Conservation (phyloP, 2,113 vertebrate genomes). For the Macrotis lagotis region DNA sequence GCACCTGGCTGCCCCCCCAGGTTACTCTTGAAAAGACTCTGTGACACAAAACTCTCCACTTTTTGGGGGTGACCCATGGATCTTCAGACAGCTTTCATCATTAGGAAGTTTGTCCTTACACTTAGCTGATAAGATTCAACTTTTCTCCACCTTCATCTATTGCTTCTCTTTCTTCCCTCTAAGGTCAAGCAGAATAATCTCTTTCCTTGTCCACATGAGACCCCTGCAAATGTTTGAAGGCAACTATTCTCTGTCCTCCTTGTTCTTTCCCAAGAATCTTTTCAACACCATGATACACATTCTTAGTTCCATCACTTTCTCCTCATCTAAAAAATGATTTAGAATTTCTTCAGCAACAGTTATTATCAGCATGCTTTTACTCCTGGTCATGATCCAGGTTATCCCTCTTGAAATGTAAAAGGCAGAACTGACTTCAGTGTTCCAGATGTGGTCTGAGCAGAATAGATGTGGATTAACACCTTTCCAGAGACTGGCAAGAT, state of each 20-base stretch:
- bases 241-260: not conserved
- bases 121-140: not conserved
- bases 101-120: not conserved
- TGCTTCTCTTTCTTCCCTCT: not conserved
- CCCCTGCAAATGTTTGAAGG: not conserved
- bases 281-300: not conserved
- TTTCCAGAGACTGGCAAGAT: not conserved
- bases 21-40: not conserved
- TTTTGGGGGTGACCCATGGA: not conserved
- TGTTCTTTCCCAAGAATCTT: not conserved
- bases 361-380: not conserved
- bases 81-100: not conserved
- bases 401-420: not conserved
- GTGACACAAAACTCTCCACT: too few species aligned
- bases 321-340: not conserved
- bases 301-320: not conserved
- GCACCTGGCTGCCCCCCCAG: too few species aligned
- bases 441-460: not conserved
- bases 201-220: not conserved
- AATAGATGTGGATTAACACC: not conserved
- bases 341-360: not conserved
- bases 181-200: not conserved
- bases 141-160: not conserved
- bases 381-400: not conserved
- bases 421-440: not conserved